Evolutionary conservation across 2,888 invertebrate genomes (phyloP), one percentile per base, ranked within the genome.

Genomic region (Acanthosepion pharaonis): DNA sequence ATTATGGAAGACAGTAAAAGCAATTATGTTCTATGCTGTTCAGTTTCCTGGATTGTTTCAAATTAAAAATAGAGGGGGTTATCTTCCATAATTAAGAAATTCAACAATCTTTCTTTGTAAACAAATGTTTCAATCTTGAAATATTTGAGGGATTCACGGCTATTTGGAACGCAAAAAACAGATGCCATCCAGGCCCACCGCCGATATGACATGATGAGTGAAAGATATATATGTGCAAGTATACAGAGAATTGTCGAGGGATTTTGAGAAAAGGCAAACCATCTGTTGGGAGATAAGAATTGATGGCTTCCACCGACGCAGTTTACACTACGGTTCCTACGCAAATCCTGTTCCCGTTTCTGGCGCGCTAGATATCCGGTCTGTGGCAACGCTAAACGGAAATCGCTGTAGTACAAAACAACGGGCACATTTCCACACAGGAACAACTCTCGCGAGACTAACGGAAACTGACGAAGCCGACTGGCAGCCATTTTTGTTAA

Each of bases 281-380:
- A 78, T 78, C 78, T 78, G 78, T 78, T 78, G 78, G 59, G 11
- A 78, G 78, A 78, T 78, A 78, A 78, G 78, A 78, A 78, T 78
- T 78, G 78, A n/a, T 78, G 78, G n/a, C 78, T 78, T 78, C 78
- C n/a, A 78, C 78, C n/a, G n/a, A 78, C 78, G 78, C 78, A n/a
- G 78, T 78, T 78, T 78, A 78, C 78, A 78, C 15, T 78, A 78
- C n/a, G 78, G n/a, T 78, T n/a, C 78, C 78, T n/a, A n/a, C n/a
- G 78, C 78, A 18, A 78, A 78, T 33, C 78, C 78, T 78, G 78
- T 78, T 78, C 78, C 78, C n/a, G 78, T 78, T 78, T 78, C n/a
- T 78, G 78, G n/a, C 78, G 78, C 78, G 78, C 78, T 78, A 11
- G n/a, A 78, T 15, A 78, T 78, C 78, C 78, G 78, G 78, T 78